Conservation (phyloP, 2,797 vertebrate genomes). For the Eutrigla gurnardus region DNA sequence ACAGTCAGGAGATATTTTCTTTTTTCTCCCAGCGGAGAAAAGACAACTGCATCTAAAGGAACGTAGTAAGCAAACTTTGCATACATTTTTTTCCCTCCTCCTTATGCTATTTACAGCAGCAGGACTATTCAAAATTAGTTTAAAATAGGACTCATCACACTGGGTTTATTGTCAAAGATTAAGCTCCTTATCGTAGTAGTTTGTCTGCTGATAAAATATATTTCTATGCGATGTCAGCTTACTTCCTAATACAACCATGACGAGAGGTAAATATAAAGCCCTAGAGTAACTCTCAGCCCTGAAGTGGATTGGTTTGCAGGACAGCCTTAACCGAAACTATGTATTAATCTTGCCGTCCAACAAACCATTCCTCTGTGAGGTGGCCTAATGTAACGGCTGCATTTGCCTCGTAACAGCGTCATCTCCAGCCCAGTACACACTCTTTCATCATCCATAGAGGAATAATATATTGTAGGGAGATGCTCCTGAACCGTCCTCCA, state of each 20-base stretch:
- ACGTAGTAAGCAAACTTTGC: constrained; percentile 50
- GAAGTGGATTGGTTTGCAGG: constrained; percentile 44
- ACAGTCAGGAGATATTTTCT: constrained; percentile 66
- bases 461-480: constrained; percentile 80
- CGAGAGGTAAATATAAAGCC: constrained; percentile 46
- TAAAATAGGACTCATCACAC: constrained; percentile 14
- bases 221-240: constrained; percentile 13
- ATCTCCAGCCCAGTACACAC: constrained; percentile 67
- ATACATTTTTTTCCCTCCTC: constrained; percentile 30
- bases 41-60: constrained; percentile 41
- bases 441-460: constrained; percentile 82
- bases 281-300: constrained; percentile 26
- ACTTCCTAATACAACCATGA: constrained; percentile 28
- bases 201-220: constrained; percentile 2
- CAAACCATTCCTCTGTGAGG: constrained; percentile 68
- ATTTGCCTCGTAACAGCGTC: constrained; percentile 78
- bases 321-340: constrained; percentile 39
- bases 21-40: constrained; percentile 24
- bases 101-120: constrained; percentile 24
- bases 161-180: constrained; percentile 1
- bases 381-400: constrained; percentile 60
- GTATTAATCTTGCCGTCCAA: constrained; percentile 32
- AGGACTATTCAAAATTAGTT: constrained; percentile 30
- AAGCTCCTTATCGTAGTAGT: constrained; percentile 2
- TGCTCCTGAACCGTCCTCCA: constrained; percentile 76